Percentiles rank a stretch among this genome's conserved stretches.
phyloP scores from a whole-genome alignment of 37 sponge, comb jelly and placozoan species.

The Diacarnus erythraeanus region DNA sequence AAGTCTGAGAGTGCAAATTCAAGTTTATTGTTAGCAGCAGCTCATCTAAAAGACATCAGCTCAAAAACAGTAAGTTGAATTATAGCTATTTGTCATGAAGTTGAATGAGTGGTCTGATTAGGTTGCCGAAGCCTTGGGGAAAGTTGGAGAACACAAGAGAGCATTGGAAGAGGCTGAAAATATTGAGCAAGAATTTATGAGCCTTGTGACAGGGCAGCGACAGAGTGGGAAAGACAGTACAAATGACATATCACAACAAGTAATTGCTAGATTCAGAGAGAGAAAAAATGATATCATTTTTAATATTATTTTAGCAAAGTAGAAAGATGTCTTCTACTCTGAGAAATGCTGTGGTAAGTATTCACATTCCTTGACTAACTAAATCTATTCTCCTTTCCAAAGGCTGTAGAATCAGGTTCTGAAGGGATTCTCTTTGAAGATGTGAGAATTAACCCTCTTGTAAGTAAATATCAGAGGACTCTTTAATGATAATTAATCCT shows the following conservation, averaged over 20 bases:
- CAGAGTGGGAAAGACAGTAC: not conserved
- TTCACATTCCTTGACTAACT: not conserved
- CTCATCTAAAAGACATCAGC: conserved; percentile 42
- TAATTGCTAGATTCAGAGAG: not conserved
- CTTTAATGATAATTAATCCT: not conserved
- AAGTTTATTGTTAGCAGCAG: conserved; percentile 55
- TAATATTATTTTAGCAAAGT: not conserved
- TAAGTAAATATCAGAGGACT: not conserved
- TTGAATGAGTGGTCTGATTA: not conserved
- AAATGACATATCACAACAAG: not conserved
- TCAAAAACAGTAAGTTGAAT: conserved; percentile 51
- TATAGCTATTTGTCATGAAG: not conserved
- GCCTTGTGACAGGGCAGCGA: conserved; percentile 71
- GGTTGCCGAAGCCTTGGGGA: conserved; percentile 66
- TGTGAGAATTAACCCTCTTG: not conserved
- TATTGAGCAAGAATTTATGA: conserved; percentile 65
- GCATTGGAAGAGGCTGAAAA: conserved; percentile 71
- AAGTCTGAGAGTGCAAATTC: conserved; percentile 34
- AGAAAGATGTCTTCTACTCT: conserved; percentile 1
- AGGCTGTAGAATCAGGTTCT: conserved; percentile 43
- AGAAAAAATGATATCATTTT: not conserved
- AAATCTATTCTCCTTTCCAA: not conserved
- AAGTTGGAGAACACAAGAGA: conserved; percentile 58
- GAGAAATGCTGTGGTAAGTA: not conserved
- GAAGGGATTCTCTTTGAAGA: conserved; percentile 49